Base-by-base conservation (phyloP, 2,888 invertebrate species). In the Spatulosminthurus flaviceps region DNA sequence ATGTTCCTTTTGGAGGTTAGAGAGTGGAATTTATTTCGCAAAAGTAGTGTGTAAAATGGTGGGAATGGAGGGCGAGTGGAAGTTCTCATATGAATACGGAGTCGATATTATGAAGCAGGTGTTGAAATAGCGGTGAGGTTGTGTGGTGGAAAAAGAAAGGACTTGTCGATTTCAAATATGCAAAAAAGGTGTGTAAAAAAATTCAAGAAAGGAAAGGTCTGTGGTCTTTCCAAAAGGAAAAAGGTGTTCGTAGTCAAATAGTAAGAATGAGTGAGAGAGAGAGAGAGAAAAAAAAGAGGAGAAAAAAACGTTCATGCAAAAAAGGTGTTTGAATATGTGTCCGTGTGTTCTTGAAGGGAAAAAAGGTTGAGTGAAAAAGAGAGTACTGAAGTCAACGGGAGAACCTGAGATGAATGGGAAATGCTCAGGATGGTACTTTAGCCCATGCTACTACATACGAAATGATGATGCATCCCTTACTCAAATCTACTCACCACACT, bases 361-460 rank as follows among this genome's bases (percentile, higher is more conserved):
- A 78, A 78, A 72, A 34, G 72, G 51, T 51, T 77, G 77, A 77
- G 77, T 70, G 71, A 77, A 77, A 78, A 72, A 72, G 78, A 73
- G 72, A 78, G 79, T 78, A 66, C 22, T 43, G 26, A 43, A 79
- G 79, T 76, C 76, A 76, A 76, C 41, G 76, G 74, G 67, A 76
- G 42, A 76, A 76, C 76, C 76, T 76, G 76, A 76, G 76, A 76
- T 76, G 76, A 76, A 76, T 76, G 76, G 67, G 66, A 76, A 76
- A 76, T 76, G 43, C 41, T 76, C 67, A 2, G 66, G 42, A 26
- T 51, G 74, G 29, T 26, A 61, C 22, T 41, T 2, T 2, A 13
- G 34, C 28, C 24, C 19, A 2, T 11, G 11, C 22, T 42, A n/a
- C 11, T 34, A 42, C 42, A 22, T 21, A 75, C n/a, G 64, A 13